Evolutionary conservation across 2,797 vertebrate species (phyloP).

Genomic region (Oophaga sylvatica): DNA sequence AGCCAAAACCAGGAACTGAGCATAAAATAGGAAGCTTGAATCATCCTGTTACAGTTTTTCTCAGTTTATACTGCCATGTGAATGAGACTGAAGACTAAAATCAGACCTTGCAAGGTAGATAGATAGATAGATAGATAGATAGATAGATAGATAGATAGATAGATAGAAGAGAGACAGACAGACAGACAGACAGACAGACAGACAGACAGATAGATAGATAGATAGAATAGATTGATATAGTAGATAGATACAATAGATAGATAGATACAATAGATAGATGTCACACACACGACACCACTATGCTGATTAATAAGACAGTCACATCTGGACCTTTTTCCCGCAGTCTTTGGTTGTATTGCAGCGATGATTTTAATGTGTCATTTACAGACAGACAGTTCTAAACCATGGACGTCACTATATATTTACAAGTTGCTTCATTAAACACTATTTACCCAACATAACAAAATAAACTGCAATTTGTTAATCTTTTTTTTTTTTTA

Average conservation of each 20-base stretch:
- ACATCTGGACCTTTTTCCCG: conserved; percentile 79
- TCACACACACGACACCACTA: neutral
- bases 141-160: neutral
- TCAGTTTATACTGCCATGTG: too few species aligned
- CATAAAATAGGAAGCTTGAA: too few species aligned
- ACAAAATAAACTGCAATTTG: conserved; percentile 96
- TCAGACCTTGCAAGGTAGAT: too few species aligned
- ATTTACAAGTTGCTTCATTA: conserved; percentile 84
- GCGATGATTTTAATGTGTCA: conserved; percentile 92
- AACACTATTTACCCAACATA: conserved; percentile 92
- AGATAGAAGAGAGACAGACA: neutral
- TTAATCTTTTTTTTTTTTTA: conserved; percentile 80
- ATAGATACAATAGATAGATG: neutral
- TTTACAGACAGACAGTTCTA: conserved; percentile 90
- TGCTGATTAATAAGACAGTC: conserved; percentile 76
- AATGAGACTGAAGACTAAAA: too few species aligned
- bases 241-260: neutral
- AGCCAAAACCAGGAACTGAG: too few species aligned
- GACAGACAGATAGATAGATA: neutral
- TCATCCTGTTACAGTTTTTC: too few species aligned
- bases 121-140: neutral
- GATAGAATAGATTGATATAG: neutral
- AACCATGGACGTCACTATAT: conserved; percentile 89
- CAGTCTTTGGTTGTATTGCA: conserved; percentile 89
- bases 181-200: neutral